Conservation (phyloP, 2,888 invertebrate genomes). For the Caenorhabditis becei region DNA sequence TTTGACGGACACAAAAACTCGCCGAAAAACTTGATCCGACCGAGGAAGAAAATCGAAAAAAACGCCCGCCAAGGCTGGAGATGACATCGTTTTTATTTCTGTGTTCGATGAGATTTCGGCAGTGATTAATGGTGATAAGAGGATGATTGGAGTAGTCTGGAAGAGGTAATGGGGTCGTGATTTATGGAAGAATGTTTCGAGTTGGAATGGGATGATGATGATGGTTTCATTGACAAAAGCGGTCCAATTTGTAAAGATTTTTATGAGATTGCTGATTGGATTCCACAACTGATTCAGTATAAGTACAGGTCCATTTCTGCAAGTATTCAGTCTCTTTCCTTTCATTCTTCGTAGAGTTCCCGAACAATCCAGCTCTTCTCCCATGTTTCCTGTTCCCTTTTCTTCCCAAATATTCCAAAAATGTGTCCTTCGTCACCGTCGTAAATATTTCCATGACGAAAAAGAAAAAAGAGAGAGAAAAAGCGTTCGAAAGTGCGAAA, state of each 20-base stretch:
- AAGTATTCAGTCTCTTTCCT: neutral
- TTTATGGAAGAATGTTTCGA: constrained; percentile 7
- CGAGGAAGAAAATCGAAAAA: constrained; percentile 22
- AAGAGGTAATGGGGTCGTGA: neutral
- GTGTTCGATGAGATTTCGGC: neutral
- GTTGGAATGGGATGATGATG: too few relatives aligned
- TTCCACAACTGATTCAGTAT: too few relatives aligned
- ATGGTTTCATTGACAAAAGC: too few relatives aligned
- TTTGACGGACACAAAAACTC: constrained; percentile 34
- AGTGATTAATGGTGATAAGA: constrained; percentile 17
- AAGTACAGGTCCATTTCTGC: too few relatives aligned
- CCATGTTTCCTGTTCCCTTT: neutral
- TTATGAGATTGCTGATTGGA: too few relatives aligned
- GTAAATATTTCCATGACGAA: neutral
- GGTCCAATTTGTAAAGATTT: too few relatives aligned
- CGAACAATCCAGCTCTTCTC: neutral
- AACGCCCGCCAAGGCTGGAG: neutral
- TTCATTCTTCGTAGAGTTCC: too few relatives aligned
- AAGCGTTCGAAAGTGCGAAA: constrained; percentile 14
- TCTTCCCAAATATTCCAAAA: neutral
- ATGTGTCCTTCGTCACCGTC: neutral
- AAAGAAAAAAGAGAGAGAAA: too few relatives aligned
- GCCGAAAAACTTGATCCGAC: constrained; percentile 47
- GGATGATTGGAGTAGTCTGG: neutral
- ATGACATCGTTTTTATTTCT: constrained; percentile 26